Evolutionary conservation across 2,797 vertebrate genomes (phyloP), one percentile per base, ranked within the genome.

Genomic region (Percopsis omiscomaycus): DNA sequence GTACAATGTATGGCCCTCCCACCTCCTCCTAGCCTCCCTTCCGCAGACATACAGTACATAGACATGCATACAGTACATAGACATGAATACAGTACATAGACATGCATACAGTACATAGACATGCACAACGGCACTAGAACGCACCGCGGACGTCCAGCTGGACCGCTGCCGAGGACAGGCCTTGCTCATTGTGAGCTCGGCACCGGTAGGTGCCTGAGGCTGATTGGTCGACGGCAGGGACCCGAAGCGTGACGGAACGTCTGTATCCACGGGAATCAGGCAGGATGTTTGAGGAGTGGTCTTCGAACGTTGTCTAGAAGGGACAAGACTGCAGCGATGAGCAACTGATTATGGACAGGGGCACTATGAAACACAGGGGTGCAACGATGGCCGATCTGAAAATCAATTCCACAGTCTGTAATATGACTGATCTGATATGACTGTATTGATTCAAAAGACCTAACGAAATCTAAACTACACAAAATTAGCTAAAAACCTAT

Each of bases 201-300:
- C 97, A 99, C 28, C 80, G 88, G 87, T 95, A 98, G 49, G 81
- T 84, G 69, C 97, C 96, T 3, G 95, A 94, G 84, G 98, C 94
- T 59, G 90, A 93, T 53, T 90, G 92, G 82, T 83, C 89, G 71
- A 94, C 94, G 28, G 94, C 69, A 12, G 22, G 11, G 65, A 92
- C 89, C 44, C 53, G 45, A 27, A 93, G 86, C 0, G 76, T 76
- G 55, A 68, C 69, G n/a, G 81, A 59, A 4, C 90, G 88, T n/a
- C 80, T 67, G 68, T 91, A 93, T 63, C 87, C 89, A 2, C 63
- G 75, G 28, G 86, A 88, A 16, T 74, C 78, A 1, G 78, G 27
- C 70, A 92, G 63, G 78, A 92, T 91, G 76, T 85, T 83, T 1
- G 92, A 92, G 13, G 52, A 62, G n/a, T 80, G 64, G 15, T 72